Evolutionary conservation across 2,797 vertebrate species (phyloP).

Genomic region (Halcyon chelicuti): DNA sequence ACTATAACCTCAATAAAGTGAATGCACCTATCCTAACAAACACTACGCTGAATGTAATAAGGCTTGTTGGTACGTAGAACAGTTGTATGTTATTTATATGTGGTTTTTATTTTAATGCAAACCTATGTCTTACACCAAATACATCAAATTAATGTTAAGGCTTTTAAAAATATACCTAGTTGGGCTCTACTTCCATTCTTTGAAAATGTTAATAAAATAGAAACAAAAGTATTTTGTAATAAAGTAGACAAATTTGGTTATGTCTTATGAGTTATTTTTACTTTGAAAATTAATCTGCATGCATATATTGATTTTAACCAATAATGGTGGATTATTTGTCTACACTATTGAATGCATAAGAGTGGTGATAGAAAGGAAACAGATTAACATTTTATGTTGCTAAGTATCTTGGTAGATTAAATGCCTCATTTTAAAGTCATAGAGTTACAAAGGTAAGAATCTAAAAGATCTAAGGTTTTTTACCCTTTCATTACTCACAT

Average conservation of each 20-base stretch:
- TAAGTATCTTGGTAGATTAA: neutral
- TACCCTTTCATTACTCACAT: neutral
- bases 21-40: slow-evolving; percentile 97
- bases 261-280: neutral
- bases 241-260: neutral
- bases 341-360: neutral
- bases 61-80: slow-evolving; percentile 92
- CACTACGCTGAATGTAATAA: slow-evolving; percentile 96
- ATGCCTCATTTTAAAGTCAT: neutral
- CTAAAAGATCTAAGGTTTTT: accelerated
- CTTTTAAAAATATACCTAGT: neutral
- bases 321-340: neutral
- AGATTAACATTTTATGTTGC: neutral
- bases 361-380: neutral
- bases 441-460: neutral
- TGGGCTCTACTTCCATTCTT: neutral
- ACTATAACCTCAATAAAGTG: slow-evolving; percentile 94
- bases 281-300: neutral
- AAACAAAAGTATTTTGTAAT: neutral
- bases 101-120: neutral
- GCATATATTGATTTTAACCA: neutral
- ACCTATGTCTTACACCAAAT: neutral
- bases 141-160: neutral
- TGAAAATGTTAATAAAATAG: neutral
- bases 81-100: neutral